Base-by-base conservation (phyloP, 1,140 invertebrate species). In the Aphidius gifuensis region DNA sequence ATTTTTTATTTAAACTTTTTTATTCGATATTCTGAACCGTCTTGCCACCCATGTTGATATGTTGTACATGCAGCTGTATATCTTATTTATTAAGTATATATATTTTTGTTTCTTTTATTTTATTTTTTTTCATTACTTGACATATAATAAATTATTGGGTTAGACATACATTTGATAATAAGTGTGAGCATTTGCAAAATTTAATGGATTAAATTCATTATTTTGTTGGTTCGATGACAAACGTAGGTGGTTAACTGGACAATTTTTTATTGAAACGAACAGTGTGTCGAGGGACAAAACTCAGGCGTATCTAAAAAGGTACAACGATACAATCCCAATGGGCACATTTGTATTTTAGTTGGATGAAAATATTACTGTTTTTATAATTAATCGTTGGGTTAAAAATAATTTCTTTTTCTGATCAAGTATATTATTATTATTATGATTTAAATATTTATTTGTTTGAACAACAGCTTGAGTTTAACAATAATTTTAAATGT, bases 301-400 rank as follows among this genome's bases (percentile, higher is more conserved):
- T 48, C n/a, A 40, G n/a, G 40, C 23, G 2, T 39, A 9, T 46
- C 0, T 21, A 16, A 23, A 38, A 50, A 54, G 58, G 57, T 64
- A 32, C 23, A 64, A 64, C 62, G 62, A 59, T 50, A 43, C 23
- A 58, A 64, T 58, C 60, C 66, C 66, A 40, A 43, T 62, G 47
- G 60, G 68, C 69, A 71, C 73, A 72, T 75, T 75, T 73, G 70
- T 77, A 74, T 67, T 64, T 67, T 32, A 32, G 23, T 32, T 32
- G 49, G 58, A 51, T 67, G 63, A 45, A 66, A 70, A 67, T 70
- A 68, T 68, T 65, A 67, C 68, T 71, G 69, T 63, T 68, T 32
- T 45, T 62, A 40, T 67, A 59, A 65, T 74, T 71, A 76, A 75
- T 75, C n/a, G 53, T 55, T 11, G 40, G 11, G 51, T 11, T n/a